Percentiles rank a stretch among this genome's conserved stretches.
Conservation (phyloP, 2,113 vertebrate species). For the Leptosomus discolor region DNA sequence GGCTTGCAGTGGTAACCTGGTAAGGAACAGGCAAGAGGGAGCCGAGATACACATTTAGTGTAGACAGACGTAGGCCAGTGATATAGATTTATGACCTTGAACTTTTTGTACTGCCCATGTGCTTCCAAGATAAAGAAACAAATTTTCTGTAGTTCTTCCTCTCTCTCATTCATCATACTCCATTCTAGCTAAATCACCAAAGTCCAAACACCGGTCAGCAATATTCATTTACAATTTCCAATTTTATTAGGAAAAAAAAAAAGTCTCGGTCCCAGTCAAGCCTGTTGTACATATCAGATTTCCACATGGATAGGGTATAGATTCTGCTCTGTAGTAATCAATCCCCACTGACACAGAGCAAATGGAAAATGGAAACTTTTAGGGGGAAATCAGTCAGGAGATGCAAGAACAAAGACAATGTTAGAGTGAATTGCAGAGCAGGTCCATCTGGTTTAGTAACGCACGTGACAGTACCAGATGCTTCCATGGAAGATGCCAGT, state of each 20-base stretch:
- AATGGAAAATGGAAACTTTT: background rate
- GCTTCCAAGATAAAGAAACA: background rate
- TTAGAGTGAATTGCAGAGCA: background rate
- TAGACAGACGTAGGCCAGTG: background rate
- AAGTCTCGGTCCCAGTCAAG: accelerated
- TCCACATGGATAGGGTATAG: background rate
- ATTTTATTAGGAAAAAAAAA: background rate
- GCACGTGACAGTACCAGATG: background rate
- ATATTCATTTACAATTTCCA: background rate
- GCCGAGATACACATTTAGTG: background rate
- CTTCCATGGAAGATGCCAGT: background rate
- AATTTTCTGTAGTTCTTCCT: background rate
- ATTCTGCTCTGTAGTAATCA: background rate
- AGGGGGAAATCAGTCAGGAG: background rate
- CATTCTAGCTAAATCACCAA: background rate
- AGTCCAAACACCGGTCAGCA: background rate
- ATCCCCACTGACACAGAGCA: background rate
- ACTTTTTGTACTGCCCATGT: background rate
- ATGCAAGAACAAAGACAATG: background rate
- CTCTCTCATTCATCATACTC: background rate
- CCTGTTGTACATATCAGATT: background rate
- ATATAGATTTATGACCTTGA: background rate
- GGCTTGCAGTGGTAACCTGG: background rate
- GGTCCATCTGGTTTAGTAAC: background rate
- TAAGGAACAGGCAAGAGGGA: background rate